Evolutionary conservation across 2,888 invertebrate genomes (phyloP), one percentile per base, ranked within the genome.

Genomic region (Dinocampus coccinellae): DNA sequence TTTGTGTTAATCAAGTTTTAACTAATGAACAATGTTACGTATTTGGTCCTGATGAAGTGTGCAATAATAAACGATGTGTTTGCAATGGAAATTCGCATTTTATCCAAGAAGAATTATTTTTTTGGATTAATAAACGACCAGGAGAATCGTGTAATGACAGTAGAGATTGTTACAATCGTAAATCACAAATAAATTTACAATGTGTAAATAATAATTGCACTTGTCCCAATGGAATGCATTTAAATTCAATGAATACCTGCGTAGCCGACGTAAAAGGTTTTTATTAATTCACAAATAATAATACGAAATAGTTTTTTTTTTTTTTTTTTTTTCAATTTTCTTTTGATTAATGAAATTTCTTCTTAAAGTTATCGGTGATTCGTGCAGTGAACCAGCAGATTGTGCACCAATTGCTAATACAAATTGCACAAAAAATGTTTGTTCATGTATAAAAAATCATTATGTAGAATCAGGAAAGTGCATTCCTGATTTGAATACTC

Each of bases 11-110:
- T n/a, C n/a, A n/a, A n/a, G n/a, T n/a, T n/a, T n/a, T n/a, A n/a
- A n/a, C n/a, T n/a, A 63, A 81, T 57, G 80, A 81, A 22, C 77
- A 81, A 33, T 86, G 84, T 68, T 79, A 78, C 33, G 71, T 81
- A 22, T 84, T 85, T 52, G 85, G 84, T 1, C 83, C 84, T 9
- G 79, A 82, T 63, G 78, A 81, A 1, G 1, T 71, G 0, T 85
- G 84, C 52, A 9, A 69, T 1, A 26, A 68, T 0, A 69, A 77
- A 0, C 60, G 16, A 7, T 86, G 86, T 57, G 9, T 73, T 2
- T 86, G 86, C 70, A 78, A 79, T 24, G 74, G 78, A 2, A 70
- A 73, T 7, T 81, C 85, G 3, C 84, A 81, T 39, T 83, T 78
- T 34, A 69, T 79, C 9, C 69, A 78, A 26, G 69, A 74, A 0